Evolutionary conservation across 2,888 invertebrate species (phyloP).

Genomic region (Amphipyra berbera): DNA sequence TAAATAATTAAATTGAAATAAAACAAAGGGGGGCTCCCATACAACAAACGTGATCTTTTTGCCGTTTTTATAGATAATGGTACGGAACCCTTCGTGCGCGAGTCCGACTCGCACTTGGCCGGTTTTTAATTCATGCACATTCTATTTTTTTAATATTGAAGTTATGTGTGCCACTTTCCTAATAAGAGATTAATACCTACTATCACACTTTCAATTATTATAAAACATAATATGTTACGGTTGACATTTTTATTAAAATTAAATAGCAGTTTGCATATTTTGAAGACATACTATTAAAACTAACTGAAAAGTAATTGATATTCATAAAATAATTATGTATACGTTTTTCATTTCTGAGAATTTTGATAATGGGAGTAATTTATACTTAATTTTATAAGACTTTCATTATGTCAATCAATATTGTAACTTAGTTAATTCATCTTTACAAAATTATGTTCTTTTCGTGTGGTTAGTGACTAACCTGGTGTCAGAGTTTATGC

Average conservation of each 20-base stretch:
- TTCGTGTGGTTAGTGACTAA: too few relatives aligned
- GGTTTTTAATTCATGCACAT: too few relatives aligned
- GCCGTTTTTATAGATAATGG: too few relatives aligned
- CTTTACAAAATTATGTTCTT: conserved; percentile 15
- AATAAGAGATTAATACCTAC: conserved; percentile 29
- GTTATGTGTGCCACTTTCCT: conserved; percentile 11
- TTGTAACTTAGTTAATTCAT: conserved; percentile 11
- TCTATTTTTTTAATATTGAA: too few relatives aligned
- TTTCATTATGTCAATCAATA: conserved; percentile 40
- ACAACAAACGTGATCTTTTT: too few relatives aligned
- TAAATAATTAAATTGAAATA: too few relatives aligned
- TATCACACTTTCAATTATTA: conserved; percentile 24
- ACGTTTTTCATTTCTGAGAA: conserved; percentile 11
- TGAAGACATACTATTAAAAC: conserved; percentile 31
- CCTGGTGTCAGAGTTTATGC: too few relatives aligned
- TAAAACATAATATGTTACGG: conserved; percentile 17
- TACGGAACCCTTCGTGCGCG: too few relatives aligned
- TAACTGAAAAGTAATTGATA: conserved; percentile 31
- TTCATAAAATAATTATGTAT: conserved; percentile 6
- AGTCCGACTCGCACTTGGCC: too few relatives aligned
- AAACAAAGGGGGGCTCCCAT: too few relatives aligned
- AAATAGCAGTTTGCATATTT: conserved; percentile 50
- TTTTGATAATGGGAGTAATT: conserved; percentile 27
- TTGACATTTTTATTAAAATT: conserved; percentile 47
- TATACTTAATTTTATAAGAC: conserved; percentile 30